Conservation (phyloP, 2,113 vertebrate species). For the Todiramphus chloris region DNA sequence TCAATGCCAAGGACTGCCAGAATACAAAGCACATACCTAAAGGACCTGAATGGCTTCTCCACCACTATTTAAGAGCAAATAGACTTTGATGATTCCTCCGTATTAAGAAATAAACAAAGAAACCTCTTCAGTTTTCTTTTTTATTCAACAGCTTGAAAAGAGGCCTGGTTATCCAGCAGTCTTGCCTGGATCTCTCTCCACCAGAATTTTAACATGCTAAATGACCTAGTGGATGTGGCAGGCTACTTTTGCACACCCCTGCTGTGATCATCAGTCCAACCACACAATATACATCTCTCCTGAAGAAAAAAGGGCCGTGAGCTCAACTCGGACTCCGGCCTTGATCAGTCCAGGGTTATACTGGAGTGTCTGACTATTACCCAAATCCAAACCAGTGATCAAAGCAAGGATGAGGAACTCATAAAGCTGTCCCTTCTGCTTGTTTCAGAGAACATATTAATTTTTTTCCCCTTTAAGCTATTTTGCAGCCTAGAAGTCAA, state of each 20-base stretch:
- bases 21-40: neutral
- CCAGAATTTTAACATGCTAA: neutral
- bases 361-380: neutral
- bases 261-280: neutral
- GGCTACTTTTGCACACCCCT: neutral
- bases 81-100: neutral
- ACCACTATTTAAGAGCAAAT: neutral
- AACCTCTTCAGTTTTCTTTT: neutral
- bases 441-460: neutral
- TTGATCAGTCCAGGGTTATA: neutral
- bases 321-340: neutral
- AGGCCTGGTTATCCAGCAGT: neutral
- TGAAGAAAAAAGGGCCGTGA: neutral
- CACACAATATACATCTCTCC: neutral
- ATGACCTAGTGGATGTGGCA: neutral
- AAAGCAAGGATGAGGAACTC: conserved; percentile 24
- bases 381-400: neutral
- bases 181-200: neutral
- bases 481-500: conserved; percentile 16
- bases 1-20: neutral
- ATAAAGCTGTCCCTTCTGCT: neutral
- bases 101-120: neutral
- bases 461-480: neutral
- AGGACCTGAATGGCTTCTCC: neutral
- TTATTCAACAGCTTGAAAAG: neutral